Percentiles rank a stretch among this genome's conserved stretches.
Evolutionary conservation across 2,113 vertebrate genomes (phyloP).

Genomic region (Sturnira hondurensis): DNA sequence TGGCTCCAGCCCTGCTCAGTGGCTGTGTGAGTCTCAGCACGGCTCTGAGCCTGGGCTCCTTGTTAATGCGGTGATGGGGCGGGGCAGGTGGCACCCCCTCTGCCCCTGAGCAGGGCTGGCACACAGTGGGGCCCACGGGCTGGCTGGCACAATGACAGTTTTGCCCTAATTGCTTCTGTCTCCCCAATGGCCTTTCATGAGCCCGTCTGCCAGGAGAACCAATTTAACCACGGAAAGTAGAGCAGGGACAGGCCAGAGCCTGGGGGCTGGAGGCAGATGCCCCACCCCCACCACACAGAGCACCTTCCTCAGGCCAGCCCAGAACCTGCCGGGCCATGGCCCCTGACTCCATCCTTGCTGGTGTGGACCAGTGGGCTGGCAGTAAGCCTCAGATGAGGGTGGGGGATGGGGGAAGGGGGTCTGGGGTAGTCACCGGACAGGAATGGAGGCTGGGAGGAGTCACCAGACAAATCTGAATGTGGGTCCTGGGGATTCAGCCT

Average conservation of each 20-base stretch:
- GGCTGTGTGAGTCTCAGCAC: background rate
- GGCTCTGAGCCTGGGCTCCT: background rate
- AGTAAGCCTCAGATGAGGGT: no score
- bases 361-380: rapidly evolving
- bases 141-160: background rate
- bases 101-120: background rate
- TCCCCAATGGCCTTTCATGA: background rate
- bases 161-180: background rate
- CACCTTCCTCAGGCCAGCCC: background rate
- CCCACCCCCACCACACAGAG: background rate
- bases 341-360: background rate
- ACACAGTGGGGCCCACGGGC: background rate
- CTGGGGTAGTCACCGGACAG: no score
- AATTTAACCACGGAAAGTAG: background rate
- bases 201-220: background rate
- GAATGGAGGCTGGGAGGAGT: background rate
- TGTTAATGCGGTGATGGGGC: rapidly evolving
- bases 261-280: background rate
- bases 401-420: no score
- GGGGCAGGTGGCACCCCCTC: background rate
- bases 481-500: background rate
- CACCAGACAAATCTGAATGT: background rate
- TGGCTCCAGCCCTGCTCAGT: background rate
- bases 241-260: background rate
- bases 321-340: background rate